These are phyloP conservation scores for Channa striata DNA, from an alignment of 2,797 vertebrate genomes.

Conservation along the genomic window DNA sequence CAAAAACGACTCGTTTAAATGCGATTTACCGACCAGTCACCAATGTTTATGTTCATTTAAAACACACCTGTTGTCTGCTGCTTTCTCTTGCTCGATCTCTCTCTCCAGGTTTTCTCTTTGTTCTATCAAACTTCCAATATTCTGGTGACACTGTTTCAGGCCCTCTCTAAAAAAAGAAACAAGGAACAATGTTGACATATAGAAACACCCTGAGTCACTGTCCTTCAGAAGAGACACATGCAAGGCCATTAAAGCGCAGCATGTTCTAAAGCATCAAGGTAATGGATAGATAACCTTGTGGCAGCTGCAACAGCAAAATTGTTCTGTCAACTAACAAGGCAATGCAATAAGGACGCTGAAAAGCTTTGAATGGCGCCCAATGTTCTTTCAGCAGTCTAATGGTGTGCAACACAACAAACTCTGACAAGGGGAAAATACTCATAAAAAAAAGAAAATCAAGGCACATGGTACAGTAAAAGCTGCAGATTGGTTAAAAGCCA, in stretches of 20 bases:
- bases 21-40: neutral
- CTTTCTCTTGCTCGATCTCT: constrained; percentile 78
- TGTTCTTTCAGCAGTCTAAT: constrained; percentile 63
- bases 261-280: constrained; percentile 14
- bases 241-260: constrained; percentile 14
- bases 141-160: constrained; percentile 80
- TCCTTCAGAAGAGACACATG: constrained; percentile 10
- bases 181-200: constrained; percentile 24
- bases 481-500: constrained; percentile 54
- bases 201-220: constrained; percentile 3
- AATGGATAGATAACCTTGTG: constrained; percentile 33
- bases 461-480: constrained; percentile 18
- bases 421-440: constrained; percentile 21
- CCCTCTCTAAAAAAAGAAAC: constrained; percentile 73
- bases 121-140: constrained; percentile 73
- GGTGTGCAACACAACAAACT: constrained; percentile 64
- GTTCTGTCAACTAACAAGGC: constrained; percentile 31
- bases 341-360: constrained; percentile 45
- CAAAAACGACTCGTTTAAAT: neutral
- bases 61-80: constrained; percentile 82
- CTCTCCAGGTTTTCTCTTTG: constrained; percentile 80
- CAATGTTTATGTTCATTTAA: neutral
- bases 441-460: constrained; percentile 33
- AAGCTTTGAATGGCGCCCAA: constrained; percentile 39
- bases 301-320: constrained; percentile 19